Evolutionary conservation across 92 coral and sea anemone species (phyloP), one percentile per base, ranked within the genome.

Genomic region (Micromussa lordhowensis): DNA sequence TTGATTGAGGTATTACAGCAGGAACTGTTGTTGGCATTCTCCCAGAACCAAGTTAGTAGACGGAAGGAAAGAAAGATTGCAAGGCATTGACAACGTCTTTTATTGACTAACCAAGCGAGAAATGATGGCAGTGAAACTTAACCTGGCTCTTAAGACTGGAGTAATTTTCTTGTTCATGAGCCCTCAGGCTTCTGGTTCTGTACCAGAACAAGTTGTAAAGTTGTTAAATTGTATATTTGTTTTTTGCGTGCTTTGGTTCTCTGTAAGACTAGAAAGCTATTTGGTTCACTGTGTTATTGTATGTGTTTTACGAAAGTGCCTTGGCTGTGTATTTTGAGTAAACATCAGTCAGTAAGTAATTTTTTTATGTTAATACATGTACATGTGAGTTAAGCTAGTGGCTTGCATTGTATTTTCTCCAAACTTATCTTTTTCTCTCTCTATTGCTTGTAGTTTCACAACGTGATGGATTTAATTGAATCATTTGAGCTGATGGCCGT

Each of bases 401-500:
- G 51, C 51, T 8, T 44, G 51, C 51, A 44, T 44, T 44, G 51
- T 7, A 44, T 40, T 40, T 40, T n/a, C 11, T 29, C 0, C 2
- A 21, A n/a, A 21, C 48, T 34, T 55, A 54, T 30, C 76, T 29
- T 59, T 35, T 26, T 85, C 22, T 81, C 57, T 78, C 13, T 29
- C 21, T 53, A 36, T 80, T 81, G 5, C 64, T 70, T 24, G 68
- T 48, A 98, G 99, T 98, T 98, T 90, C 98, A 96, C 68, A 94
- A 93, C 73, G 70, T 98, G 92, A 93, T 98, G 98, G 95, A 98
- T 70, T 11, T 98, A 77, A 92, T 95, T 74, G 99, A 98, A 51
- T 95, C 98, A 15, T 96, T 98, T 78, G 96, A 98, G 86, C 81
- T 96, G 86, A 98, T 98, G 99, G 54, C 86, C 44, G 82, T 95